Base-by-base conservation (phyloP, 2,888 invertebrate genomes). In the Ischnus inquisitorius region DNA sequence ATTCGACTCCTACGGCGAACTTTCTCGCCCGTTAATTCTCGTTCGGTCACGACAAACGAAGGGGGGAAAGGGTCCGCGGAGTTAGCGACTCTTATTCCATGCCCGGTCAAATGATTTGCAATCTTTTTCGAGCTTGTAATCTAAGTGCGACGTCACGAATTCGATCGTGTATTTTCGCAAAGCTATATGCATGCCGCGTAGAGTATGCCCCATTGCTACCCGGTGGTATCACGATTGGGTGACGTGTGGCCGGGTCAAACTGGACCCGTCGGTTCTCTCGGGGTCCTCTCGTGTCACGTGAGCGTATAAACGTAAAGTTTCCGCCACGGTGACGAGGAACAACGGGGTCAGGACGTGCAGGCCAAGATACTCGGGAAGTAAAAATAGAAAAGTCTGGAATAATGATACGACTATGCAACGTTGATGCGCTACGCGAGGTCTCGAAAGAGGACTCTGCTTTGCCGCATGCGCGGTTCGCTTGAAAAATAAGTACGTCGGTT, bases 201-300 rank as follows among this genome's bases (percentile, higher is more conserved):
- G 19, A 39, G 34, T 12, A 28, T 10, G n/a, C 62, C 28, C 12
- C 28, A 14, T 25, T 6, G 22, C 43, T 77, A 60, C 67, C 68
- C 80, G 65, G 77, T 54, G 22, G 88, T 88, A 91, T 91, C 91
- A 91, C 91, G 91, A 91, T 91, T 91, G 88, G 91, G 88, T 91
- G 91, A 91, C 91, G 88, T 90, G 90, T 90, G 89, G 89, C 14
- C 46, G 77, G 25, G 34, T 64, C 82, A 81, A 83, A 80, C 86
- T 81, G 82, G 77, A 85, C 86, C 86, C 87, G 76, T 86, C 46
- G 46, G 46, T 86, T 87, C 39, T 62, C 46, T 46, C 78, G 57
- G 67, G 83, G 28, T 60, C 22, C 67, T 0, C 8, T 79, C 68
- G 86, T 87, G 85, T 71, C 85, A 87, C 87, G 85, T 87, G 74